phyloP scores from a whole-genome alignment of 2,888 invertebrate genomes.

The Vesta saturnalis region DNA sequence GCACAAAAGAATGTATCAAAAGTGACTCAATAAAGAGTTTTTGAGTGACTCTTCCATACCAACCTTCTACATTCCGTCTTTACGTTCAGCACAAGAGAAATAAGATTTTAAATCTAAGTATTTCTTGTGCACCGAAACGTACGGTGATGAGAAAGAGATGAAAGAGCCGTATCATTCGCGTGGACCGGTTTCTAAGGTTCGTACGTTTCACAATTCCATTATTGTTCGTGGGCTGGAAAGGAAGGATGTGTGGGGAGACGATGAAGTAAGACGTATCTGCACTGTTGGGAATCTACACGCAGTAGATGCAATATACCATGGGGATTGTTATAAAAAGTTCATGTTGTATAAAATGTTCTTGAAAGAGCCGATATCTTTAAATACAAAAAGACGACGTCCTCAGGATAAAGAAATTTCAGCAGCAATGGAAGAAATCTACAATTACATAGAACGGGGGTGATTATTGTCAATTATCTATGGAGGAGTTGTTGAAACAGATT shows the following conservation, averaged over 20 bases:
- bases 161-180: not conserved
- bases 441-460: not conserved
- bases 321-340: not conserved
- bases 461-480: constrained; percentile 10
- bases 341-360: not conserved
- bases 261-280: not conserved
- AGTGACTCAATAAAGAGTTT: not conserved
- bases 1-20: not conserved
- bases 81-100: not conserved
- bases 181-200: not conserved
- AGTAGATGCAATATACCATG: not conserved
- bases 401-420: not conserved
- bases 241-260: not conserved
- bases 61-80: not conserved
- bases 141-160: not conserved
- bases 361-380: no score
- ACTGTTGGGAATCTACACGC: not conserved
- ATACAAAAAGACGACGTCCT: no score
- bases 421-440: not conserved
- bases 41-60: not conserved
- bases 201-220: not conserved
- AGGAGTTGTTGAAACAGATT: not conserved
- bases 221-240: not conserved
- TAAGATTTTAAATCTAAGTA: not conserved
- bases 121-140: not conserved